A percentile compares a stretch with the other conserved stretches of the same genome.
phyloP scores from a whole-genome alignment of 1,140 invertebrate genomes.

The Drosophila sturtevanti region DNA sequence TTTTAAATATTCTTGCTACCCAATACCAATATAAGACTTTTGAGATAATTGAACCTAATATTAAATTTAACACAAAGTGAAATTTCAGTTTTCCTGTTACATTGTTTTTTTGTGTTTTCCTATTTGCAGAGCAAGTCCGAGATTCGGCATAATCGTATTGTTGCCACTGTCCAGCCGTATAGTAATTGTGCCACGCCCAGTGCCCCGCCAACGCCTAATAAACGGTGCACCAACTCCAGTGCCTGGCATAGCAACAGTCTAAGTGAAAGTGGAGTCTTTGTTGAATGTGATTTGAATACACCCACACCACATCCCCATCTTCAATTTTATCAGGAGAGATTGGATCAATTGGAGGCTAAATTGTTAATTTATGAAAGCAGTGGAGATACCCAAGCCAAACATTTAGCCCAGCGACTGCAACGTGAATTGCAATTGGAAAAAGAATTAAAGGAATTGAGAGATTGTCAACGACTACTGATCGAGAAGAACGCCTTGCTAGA shows the following conservation, averaged over 20 bases:
- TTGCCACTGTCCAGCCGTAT: slow-evolving; percentile 80
- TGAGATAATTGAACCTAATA: not conserved
- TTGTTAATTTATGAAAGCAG: slow-evolving; percentile 85
- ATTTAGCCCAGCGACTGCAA: slow-evolving; percentile 85
- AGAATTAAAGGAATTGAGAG: slow-evolving; percentile 84
- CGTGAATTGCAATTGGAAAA: slow-evolving; percentile 85
- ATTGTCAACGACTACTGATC: slow-evolving; percentile 84
- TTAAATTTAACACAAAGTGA: slow-evolving; percentile 22
- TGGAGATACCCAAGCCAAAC: slow-evolving; percentile 85
- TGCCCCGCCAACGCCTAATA: slow-evolving; percentile 56
- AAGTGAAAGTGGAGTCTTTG: slow-evolving; percentile 88
- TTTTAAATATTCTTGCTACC: slow-evolving; percentile 6
- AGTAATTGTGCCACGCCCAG: slow-evolving; percentile 69
- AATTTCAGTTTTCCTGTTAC: slow-evolving; percentile 59
- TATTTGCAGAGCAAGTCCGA: slow-evolving; percentile 43
- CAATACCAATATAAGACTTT: not conserved
- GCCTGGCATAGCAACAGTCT: slow-evolving; percentile 82
- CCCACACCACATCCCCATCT: slow-evolving; percentile 84
- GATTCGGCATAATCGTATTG: slow-evolving; percentile 58
- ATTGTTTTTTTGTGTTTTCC: too few relatives aligned
- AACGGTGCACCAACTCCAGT: slow-evolving; percentile 42
- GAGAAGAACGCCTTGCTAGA: slow-evolving; percentile 86
- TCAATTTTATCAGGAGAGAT: slow-evolving; percentile 85
- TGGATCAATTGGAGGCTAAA: slow-evolving; percentile 85
- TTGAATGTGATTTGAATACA: slow-evolving; percentile 75